phyloP scores from a whole-genome alignment of 2,797 vertebrate species.

The Peromyscus melanophrys region DNA sequence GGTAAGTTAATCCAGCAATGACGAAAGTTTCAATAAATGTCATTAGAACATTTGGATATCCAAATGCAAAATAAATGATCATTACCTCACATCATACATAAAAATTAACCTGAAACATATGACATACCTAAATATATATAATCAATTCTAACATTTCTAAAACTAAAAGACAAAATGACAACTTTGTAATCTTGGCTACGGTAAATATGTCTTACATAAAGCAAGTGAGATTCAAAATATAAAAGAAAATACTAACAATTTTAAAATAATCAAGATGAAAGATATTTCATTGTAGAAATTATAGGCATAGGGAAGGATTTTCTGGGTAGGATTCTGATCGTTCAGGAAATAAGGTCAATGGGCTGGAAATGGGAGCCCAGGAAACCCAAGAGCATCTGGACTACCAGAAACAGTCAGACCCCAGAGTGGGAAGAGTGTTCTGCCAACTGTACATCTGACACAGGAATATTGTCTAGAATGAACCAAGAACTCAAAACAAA shows the following conservation, averaged over 20 bases:
- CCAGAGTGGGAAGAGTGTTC: too few relatives aligned
- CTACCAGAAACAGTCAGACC: neutral
- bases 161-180: neutral
- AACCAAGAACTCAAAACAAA: neutral
- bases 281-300: neutral
- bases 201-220: neutral
- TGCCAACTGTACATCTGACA: neutral
- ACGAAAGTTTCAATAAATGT: neutral
- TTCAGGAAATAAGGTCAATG: neutral
- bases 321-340: neutral
- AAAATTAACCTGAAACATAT: neutral
- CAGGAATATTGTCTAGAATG: neutral
- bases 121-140: neutral
- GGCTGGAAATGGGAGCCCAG: neutral
- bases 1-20: neutral
- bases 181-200: neutral
- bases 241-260: neutral
- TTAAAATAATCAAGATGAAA: neutral
- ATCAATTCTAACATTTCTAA: constrained; percentile 7
- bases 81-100: neutral
- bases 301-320: neutral
- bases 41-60: neutral
- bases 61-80: neutral
- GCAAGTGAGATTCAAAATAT: neutral
- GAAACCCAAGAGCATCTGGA: neutral